Conservation (phyloP, 1,140 invertebrate species). For the Ditylenchus dipsaci region DNA sequence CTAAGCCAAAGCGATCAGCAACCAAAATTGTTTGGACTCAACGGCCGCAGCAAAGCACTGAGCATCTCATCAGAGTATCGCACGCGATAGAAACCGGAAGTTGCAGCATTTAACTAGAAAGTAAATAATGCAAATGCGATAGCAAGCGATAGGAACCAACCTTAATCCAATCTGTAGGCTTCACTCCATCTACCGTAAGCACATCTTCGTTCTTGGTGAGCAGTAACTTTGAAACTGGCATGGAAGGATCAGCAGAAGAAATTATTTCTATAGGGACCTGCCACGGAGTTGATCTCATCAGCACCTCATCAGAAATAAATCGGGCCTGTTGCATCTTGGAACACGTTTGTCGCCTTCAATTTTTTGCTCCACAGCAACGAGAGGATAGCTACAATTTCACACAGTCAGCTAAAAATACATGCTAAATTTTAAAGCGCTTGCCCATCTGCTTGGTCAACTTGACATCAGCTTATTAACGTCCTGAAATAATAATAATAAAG, state of each 20-base stretch:
- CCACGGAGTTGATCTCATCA: conserved; percentile 34
- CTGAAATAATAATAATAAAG: conserved; percentile 24
- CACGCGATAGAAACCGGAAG: conserved; percentile 69
- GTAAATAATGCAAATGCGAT: too few relatives aligned
- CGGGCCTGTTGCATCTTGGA: conserved; percentile 28
- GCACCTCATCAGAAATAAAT: conserved; percentile 40
- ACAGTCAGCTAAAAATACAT: too few relatives aligned
- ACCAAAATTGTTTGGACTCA: conserved; percentile 73
- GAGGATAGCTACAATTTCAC: conserved; percentile 65
- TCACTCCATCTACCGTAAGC: conserved; percentile 68
- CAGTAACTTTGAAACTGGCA: conserved; percentile 66
- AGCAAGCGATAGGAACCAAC: too few relatives aligned
- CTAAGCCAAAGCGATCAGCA: conserved; percentile 79
- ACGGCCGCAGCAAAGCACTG: conserved; percentile 74
- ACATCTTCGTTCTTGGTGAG: conserved; percentile 64
- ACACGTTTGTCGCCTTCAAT: conserved; percentile 27
- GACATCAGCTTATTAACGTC: conserved; percentile 87
- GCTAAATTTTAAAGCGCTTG: too few relatives aligned
- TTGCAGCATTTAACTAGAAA: conserved; percentile 61
- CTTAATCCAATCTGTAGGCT: conserved; percentile 73
- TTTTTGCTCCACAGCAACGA: conserved; percentile 61
- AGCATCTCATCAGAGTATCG: conserved; percentile 78
- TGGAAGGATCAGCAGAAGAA: conserved; percentile 69
- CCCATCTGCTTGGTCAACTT: conserved; percentile 84
- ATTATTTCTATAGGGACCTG: conserved; percentile 79